A percentile compares a stretch with the other conserved stretches of the same genome.
These are phyloP conservation scores for Nothocercus julius DNA, from an alignment of 2,113 vertebrate species.

Conservation along the genomic window DNA sequence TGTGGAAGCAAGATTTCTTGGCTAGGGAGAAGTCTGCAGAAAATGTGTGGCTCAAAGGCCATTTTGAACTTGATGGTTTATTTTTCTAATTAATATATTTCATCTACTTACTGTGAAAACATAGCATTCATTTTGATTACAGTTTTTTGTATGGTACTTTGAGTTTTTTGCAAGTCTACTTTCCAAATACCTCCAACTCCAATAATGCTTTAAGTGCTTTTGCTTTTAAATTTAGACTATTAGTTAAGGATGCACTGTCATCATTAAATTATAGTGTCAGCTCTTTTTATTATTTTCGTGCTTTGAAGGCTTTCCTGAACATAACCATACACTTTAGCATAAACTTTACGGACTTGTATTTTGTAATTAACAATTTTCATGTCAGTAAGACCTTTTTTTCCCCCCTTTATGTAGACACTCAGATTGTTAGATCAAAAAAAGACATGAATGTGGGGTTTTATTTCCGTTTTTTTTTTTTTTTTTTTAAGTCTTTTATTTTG, in stretches of 20 bases:
- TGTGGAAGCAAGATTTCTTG: constrained; percentile 16
- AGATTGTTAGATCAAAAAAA: background rate
- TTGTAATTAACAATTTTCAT: background rate
- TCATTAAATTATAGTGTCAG: background rate
- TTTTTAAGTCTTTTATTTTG: too few species aligned
- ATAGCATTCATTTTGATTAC: constrained; percentile 22
- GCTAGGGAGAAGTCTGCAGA: background rate
- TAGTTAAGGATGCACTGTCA: background rate
- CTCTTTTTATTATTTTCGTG: background rate
- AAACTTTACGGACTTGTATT: background rate
- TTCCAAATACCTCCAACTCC: background rate
- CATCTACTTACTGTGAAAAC: background rate
- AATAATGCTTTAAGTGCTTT: background rate
- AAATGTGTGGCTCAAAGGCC: constrained; percentile 33
- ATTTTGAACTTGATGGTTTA: constrained; percentile 11
- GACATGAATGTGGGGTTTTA: background rate
- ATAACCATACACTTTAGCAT: background rate
- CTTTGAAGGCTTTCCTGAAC: background rate
- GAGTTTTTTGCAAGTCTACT: constrained; percentile 7
- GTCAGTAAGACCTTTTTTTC: background rate
- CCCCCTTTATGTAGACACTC: background rate
- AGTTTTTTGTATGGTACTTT: background rate
- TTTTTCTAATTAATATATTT: constrained; percentile 47
- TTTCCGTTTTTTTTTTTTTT: background rate
- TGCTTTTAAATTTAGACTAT: constrained; percentile 12